A percentile compares a stretch with the other conserved stretches of the same genome.
phyloP scores from a whole-genome alignment of 1,140 invertebrate genomes.

The Oryctes rhinoceros region DNA sequence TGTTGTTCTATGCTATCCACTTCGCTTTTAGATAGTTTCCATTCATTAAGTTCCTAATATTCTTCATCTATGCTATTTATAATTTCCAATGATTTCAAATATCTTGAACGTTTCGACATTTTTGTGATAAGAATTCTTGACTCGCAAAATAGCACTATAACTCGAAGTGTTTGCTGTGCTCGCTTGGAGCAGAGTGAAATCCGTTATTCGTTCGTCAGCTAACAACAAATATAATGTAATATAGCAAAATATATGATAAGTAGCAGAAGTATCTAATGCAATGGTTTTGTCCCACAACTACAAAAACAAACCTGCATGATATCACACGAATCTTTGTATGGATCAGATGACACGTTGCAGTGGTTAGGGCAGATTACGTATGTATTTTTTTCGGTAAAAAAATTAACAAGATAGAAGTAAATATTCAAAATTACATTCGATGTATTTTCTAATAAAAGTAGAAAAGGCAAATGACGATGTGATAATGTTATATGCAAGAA shows the following conservation, averaged over 20 bases:
- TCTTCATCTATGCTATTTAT: constrained; percentile 33
- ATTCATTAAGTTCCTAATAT: constrained; percentile 1
- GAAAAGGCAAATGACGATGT: not conserved
- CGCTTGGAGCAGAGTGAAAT: constrained; percentile 28
- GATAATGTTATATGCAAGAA: too few relatives aligned
- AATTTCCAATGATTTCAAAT: constrained; percentile 25
- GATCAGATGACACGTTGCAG: too few relatives aligned
- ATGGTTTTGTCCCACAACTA: not conserved
- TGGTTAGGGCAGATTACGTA: constrained; percentile 32
- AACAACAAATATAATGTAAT: not conserved
- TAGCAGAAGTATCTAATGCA: constrained; percentile 15
- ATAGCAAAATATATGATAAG: constrained; percentile 27
- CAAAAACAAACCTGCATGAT: constrained; percentile 7
- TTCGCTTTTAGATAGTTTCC: constrained; percentile 17
- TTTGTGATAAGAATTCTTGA: constrained; percentile 22
- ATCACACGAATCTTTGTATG: constrained; percentile 34
- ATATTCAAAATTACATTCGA: constrained; percentile 4
- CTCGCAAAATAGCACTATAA: constrained; percentile 34
- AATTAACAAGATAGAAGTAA: constrained; percentile 24
- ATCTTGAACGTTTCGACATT: constrained; percentile 14
- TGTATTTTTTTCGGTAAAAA: constrained; percentile 23
- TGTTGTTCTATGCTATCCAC: constrained; percentile 15
- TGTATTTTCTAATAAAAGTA: constrained; percentile 31
- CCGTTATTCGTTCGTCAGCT: constrained; percentile 5
- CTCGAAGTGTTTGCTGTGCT: not conserved